phyloP scores from a whole-genome alignment of 2,797 vertebrate species.

The Brachymystax lenok region DNA sequence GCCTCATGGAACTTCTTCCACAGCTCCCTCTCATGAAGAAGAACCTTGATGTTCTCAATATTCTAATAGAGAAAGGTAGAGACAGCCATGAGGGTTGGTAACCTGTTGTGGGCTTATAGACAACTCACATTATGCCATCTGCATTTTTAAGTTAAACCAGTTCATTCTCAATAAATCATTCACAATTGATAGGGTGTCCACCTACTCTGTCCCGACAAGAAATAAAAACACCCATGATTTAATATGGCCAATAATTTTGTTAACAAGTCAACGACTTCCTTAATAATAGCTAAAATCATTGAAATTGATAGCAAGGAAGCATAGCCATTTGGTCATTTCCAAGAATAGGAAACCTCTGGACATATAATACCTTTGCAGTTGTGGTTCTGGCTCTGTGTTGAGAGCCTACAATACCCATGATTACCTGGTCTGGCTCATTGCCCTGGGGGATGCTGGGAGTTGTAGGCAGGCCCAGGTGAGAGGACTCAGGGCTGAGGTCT shows the following conservation, averaged over 20 bases:
- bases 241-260: background rate
- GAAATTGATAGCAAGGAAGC: background rate
- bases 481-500: conserved; percentile 77
- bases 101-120: background rate
- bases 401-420: background rate
- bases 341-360: background rate
- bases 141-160: background rate
- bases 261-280: background rate
- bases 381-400: background rate
- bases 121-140: background rate
- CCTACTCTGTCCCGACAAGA: background rate
- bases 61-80: conserved; percentile 71
- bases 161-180: background rate
- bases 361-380: background rate
- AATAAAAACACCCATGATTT: conserved; percentile 1
- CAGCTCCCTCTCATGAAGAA: conserved; percentile 93
- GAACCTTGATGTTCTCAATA: conserved; percentile 96
- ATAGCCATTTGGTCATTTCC: background rate
- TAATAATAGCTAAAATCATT: background rate
- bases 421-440: conserved; percentile 88
- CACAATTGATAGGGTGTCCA: background rate
- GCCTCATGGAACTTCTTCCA: conserved; percentile 99
- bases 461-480: conserved; percentile 78
- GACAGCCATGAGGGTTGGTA: background rate
- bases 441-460: conserved; percentile 80